These are phyloP conservation scores for Melipona quadrifasciata DNA, from an alignment of 1,140 invertebrate genomes.

Conservation along the genomic window DNA sequence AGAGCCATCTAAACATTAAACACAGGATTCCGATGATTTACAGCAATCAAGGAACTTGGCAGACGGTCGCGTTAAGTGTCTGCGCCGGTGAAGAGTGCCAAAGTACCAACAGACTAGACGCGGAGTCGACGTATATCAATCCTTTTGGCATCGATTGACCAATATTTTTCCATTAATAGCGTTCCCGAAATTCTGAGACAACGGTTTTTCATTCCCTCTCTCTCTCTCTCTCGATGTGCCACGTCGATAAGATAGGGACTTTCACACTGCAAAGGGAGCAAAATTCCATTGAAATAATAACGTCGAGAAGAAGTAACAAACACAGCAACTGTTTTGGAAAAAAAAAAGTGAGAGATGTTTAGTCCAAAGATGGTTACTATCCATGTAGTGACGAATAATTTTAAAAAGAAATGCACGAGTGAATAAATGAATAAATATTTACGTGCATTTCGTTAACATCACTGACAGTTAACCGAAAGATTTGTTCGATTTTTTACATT, in stretches of 20 bases:
- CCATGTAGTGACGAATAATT: too few species aligned
- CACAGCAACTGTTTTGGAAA: too few species aligned
- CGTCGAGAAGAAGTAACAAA: not conserved
- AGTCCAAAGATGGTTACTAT: too few species aligned
- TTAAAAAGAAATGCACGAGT: not conserved
- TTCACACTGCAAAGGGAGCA: too few species aligned
- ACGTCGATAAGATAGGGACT: not conserved
- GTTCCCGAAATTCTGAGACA: not conserved
- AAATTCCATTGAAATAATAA: not conserved
- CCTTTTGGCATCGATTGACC: constrained; percentile 32
- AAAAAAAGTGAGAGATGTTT: too few species aligned
- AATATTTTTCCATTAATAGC: constrained; percentile 40
- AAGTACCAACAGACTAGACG: constrained; percentile 46
- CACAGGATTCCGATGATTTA: constrained; percentile 32
- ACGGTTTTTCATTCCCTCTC: not conserved
- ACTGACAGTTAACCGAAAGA: too few species aligned
- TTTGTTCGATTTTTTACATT: too few species aligned
- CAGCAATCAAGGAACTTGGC: constrained; percentile 42
- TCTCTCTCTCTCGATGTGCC: not conserved
- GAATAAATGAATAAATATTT: not conserved
- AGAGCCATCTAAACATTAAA: constrained; percentile 13
- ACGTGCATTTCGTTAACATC: not conserved
- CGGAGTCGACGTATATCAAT: constrained; percentile 28
- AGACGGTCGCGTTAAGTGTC: constrained; percentile 32
- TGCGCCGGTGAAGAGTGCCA: constrained; percentile 32